Evolutionary conservation across 2,797 vertebrate genomes (phyloP), one percentile per base, ranked within the genome.

Genomic region (Sebastes vulpes): DNA sequence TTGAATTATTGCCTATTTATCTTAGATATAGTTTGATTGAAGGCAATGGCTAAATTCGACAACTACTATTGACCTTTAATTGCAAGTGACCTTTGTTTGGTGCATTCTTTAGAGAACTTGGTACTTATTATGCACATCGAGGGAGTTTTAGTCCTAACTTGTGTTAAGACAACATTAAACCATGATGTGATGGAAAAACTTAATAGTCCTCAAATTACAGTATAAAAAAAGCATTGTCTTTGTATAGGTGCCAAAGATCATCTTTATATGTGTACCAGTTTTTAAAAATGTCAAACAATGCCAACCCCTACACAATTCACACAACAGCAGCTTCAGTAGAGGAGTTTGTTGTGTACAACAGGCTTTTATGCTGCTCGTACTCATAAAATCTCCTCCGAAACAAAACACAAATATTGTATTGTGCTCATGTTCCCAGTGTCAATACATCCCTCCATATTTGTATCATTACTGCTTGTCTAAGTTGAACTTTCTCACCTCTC

Each of bases 381-480:
- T 65, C 28, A 58, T 53, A 52, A 59, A 18, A 18, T 18, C 20
- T 11, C 2, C 11, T 60, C 8, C 25, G 16, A 29, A 29, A 25
- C 2, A 53, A 64, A 12, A 35, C 18, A 54, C 1, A 20, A 20
- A 56, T 20, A 6, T 59, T n/a, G 4, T 61, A 25, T 28, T 58
- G 54, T 56, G 8, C n/a, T 61, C 48, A 20, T 74, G 31, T 67
- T 69, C 14, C 31, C 20, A 23, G 9, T 72, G 57, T 42, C 74
- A 58, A 31, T 61, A 23, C 20, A 63, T 73, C 28, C 25, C 10
- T 72, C 35, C 42, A 31, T 78, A 46, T 59, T 58, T 63, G 48
- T 35, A 31, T 74, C 31, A 50, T 73, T 59, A 56, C 6, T 54
- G 9, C 57, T 68, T 66, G 48, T 84, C 46, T 60, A 20, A 60